Evolutionary conservation across 37 sponge, comb jelly and placozoan genomes (phyloP).

Genomic region (Chondrilla cf. caribensis): DNA sequence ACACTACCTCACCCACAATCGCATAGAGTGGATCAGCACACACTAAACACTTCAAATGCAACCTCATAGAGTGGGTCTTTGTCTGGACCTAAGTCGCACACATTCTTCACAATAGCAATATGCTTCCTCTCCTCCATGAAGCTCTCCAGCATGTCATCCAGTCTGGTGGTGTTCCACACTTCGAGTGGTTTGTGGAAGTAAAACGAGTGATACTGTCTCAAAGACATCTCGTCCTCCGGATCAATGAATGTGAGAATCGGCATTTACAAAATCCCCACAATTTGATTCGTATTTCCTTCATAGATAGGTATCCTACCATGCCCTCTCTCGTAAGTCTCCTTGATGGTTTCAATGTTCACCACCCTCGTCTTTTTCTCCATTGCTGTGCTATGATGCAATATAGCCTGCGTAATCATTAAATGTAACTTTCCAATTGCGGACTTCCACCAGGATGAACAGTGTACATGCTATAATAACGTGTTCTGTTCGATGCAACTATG

Average conservation of each 20-base stretch:
- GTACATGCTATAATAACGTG: too few relatives aligned
- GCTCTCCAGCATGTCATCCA: slow-evolving; percentile 61
- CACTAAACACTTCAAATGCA: too few relatives aligned
- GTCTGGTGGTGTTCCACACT: slow-evolving; percentile 47
- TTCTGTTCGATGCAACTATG: too few relatives aligned
- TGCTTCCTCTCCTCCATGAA: slow-evolving; percentile 60
- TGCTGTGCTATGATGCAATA: too few relatives aligned
- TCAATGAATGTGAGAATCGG: too few relatives aligned
- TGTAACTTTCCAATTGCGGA: too few relatives aligned
- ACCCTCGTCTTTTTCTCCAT: too few relatives aligned
- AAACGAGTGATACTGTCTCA: slow-evolving; percentile 68
- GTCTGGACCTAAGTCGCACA: slow-evolving; percentile 30
- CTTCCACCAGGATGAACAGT: too few relatives aligned
- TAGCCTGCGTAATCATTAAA: too few relatives aligned
- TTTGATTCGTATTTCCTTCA: slow-evolving; percentile 61
- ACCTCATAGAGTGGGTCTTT: slow-evolving; percentile 76
- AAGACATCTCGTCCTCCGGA: too few relatives aligned
- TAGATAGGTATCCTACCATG: slow-evolving; percentile 93
- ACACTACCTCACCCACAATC: too few relatives aligned
- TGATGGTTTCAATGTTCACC: slow-evolving; percentile 82
- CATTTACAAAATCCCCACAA: slow-evolving; percentile 79
- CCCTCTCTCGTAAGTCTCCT: slow-evolving; percentile 78
- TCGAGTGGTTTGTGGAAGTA: slow-evolving; percentile 59
- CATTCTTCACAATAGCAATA: slow-evolving; percentile 61
- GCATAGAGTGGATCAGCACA: too few relatives aligned